Evolutionary conservation across 2,113 vertebrate species (phyloP).

Genomic region (Aspiorhynchus laticeps): DNA sequence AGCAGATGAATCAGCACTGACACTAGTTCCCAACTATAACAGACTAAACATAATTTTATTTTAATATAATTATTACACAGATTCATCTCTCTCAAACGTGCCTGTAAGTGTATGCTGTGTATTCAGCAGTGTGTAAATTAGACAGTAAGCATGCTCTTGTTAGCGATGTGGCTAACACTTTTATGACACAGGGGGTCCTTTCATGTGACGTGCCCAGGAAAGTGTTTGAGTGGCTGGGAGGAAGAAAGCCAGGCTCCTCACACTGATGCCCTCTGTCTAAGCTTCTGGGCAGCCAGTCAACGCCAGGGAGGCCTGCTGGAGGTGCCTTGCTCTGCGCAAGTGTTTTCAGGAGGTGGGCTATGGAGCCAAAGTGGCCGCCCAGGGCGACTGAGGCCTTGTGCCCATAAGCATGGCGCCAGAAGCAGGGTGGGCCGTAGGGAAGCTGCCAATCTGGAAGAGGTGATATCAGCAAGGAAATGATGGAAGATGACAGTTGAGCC

Average conservation of each 20-base stretch:
- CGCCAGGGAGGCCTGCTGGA: slow-evolving; percentile 75
- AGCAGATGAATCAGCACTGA: background rate
- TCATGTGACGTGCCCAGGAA: slow-evolving; percentile 78
- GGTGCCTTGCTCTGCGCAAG: slow-evolving; percentile 77
- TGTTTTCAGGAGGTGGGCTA: slow-evolving; percentile 71
- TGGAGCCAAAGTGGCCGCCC: slow-evolving; percentile 76
- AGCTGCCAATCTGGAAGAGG: slow-evolving; percentile 63
- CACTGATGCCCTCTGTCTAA: slow-evolving; percentile 80
- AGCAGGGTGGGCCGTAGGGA: slow-evolving; percentile 56
- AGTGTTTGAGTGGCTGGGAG: slow-evolving; percentile 80
- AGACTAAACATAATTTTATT: background rate
- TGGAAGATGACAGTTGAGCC: background rate
- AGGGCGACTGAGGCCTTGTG: slow-evolving; percentile 69
- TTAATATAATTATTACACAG: background rate
- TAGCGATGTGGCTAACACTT: slow-evolving; percentile 68
- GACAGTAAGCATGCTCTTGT: slow-evolving; percentile 54
- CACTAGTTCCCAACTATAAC: background rate
- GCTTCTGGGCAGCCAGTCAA: slow-evolving; percentile 80
- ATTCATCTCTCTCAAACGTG: slow-evolving; percentile 6
- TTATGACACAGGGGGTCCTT: slow-evolving; percentile 79
- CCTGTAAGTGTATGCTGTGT: slow-evolving; percentile 12
- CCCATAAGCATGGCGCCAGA: slow-evolving; percentile 59
- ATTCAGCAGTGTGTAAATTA: slow-evolving; percentile 46
- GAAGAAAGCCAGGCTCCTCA: slow-evolving; percentile 77
- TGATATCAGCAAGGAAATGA: slow-evolving; percentile 49